Percentiles rank a stretch among this genome's conserved stretches.
Evolutionary conservation across 1,140 invertebrate genomes (phyloP).

Genomic region (Drosophila littoralis): DNA sequence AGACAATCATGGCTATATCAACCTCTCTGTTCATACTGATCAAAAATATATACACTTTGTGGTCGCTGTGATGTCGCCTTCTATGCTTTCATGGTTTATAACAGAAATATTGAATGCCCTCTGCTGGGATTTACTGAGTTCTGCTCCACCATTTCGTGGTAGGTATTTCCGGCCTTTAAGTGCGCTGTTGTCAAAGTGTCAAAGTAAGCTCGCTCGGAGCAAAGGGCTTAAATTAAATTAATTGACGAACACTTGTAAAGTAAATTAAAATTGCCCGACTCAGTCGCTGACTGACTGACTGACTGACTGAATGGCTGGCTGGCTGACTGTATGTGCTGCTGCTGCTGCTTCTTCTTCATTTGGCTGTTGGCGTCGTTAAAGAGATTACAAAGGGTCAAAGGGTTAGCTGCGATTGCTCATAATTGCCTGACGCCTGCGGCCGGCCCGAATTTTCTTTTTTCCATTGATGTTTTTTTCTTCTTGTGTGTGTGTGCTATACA

Average conservation of each 20-base stretch:
- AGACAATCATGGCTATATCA: no score
- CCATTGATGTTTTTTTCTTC: constrained; percentile 10
- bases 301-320: constrained; percentile 19
- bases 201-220: constrained; percentile 71
- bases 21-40: no score
- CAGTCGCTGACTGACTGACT: constrained; percentile 45
- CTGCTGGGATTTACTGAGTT: no score
- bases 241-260: constrained; percentile 77
- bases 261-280: constrained; percentile 69
- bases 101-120: no score
- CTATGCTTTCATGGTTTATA: no score
- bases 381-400: constrained; percentile 81
- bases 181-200: constrained; percentile 71
- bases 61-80: no score
- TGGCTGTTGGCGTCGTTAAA: constrained; percentile 54
- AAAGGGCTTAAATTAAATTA: constrained; percentile 79
- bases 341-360: background rate
- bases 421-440: constrained; percentile 70
- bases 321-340: constrained; percentile 21
- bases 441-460: constrained; percentile 25
- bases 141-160: background rate
- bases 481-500: constrained; percentile 24
- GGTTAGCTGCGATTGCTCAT: constrained; percentile 75
- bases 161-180: constrained; percentile 34
- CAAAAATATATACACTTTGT: no score